Conservation (phyloP, 1,140 invertebrate genomes). For the Drosophila chauvacae region DNA sequence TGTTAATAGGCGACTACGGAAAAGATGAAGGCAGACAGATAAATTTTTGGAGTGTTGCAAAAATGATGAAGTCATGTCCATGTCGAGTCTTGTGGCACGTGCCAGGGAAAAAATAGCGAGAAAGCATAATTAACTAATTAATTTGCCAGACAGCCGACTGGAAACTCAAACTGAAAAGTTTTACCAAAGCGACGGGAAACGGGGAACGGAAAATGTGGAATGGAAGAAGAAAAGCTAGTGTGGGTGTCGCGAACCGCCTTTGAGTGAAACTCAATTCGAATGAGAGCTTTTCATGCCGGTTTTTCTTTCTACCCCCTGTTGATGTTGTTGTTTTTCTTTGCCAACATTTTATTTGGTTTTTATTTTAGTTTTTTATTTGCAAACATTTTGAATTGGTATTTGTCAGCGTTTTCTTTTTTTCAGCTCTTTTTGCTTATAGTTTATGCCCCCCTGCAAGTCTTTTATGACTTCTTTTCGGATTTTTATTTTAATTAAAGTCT, state of each 20-base stretch:
- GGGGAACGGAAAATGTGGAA: not conserved
- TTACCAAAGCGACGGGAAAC: conserved; percentile 16
- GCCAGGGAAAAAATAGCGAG: conserved; percentile 48
- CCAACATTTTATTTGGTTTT: conserved; percentile 24
- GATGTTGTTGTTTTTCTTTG: conserved; percentile 6
- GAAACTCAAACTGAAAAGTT: conserved; percentile 45
- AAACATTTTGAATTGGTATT: conserved; percentile 49
- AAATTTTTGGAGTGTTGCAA: conserved; percentile 49
- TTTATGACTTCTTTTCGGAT: conserved; percentile 46
- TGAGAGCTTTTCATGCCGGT: conserved; percentile 24
- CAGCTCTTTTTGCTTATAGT: conserved; percentile 23
- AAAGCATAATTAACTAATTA: conserved; percentile 76
- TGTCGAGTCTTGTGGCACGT: conserved; percentile 45
- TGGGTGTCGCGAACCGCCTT: conserved; percentile 2
- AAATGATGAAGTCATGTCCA: conserved; percentile 64
- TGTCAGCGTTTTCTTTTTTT: conserved; percentile 43
- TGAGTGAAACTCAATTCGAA: conserved; percentile 21
- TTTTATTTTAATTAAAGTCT: conserved; percentile 41
- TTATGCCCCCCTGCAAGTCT: conserved; percentile 19
- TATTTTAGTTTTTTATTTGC: conserved; percentile 48
- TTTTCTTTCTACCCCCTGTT: not conserved
- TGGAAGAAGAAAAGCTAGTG: not conserved
- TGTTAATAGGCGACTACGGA: conserved; percentile 47
- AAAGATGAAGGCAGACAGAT: conserved; percentile 32
- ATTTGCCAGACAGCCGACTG: conserved; percentile 52